Base-by-base conservation (phyloP, 2,797 vertebrate genomes). In the Catamblyrhynchus diadema region DNA sequence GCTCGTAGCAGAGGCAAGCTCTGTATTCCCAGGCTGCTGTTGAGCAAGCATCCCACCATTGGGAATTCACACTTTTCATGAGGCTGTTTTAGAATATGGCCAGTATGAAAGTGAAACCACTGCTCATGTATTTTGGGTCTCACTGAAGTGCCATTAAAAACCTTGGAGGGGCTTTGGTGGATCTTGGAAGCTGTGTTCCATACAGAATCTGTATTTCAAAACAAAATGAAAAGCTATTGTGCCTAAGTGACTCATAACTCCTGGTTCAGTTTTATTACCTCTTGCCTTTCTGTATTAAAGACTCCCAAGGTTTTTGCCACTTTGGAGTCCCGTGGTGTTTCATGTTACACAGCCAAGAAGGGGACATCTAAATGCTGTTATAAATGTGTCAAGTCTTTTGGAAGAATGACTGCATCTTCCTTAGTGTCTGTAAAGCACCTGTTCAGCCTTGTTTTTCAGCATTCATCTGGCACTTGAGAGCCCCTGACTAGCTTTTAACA, bases 201-300 rank as follows among this genome's bases (percentile, higher is more conserved):
- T 22, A 66, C 8, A 47, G 39, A 75, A 56, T 30, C 33, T 59
- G 32, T 66, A 60, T 90, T 96, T 90, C 82, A 83, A 84, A 91
- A 78, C 30, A 48, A 88, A 89, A 86, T 35, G 12, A 72, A 92
- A 92, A 75, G 59, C 64, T 77, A 23, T 62, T 5, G 1, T 44
- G 28, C 90, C 57, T 75, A 67, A 88, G 86, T 86, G 83, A 50
- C 83, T 94, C 82, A 33, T 78, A 81, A 83, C 56, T 94, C 77
- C 45, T 66, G 30, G 12, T 79, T 90, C 45, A 33, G 47, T 81
- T 88, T 90, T 79, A 93, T 82, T 88, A 51, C 42, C 33, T 88
- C 81, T 88, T 23, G n/a, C n/a, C 23, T 94, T 77, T 54, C 74
- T 89, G 44, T 56, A 44, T 72, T 75, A 94, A 94, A 72, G 82